Conservation (phyloP, 1,140 invertebrate species). For the Drosophila insularis region DNA sequence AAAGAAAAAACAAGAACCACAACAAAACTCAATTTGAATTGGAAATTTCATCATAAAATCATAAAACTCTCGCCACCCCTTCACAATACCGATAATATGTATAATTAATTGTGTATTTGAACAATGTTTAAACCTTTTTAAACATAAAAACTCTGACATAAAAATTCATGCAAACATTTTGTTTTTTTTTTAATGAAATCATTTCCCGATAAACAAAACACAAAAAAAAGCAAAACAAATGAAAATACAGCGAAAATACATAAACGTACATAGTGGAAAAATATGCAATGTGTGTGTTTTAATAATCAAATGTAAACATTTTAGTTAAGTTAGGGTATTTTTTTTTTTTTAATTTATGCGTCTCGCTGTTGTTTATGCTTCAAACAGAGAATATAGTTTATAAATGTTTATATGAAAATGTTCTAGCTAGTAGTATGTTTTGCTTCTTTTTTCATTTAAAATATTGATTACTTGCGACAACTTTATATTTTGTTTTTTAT, state of each 20-base stretch:
- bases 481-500: no score
- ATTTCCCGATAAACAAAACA: background rate
- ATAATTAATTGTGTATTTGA: slow-evolving; percentile 1
- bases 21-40: slow-evolving; percentile 2
- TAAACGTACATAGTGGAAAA: background rate
- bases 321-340: background rate
- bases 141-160: slow-evolving; percentile 1
- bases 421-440: no score
- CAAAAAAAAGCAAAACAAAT: no score
- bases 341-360: no score
- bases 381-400: no score
- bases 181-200: background rate
- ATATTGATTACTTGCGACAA: no score
- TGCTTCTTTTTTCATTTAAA: no score
- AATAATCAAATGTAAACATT: slow-evolving; percentile 5
- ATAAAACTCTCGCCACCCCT: background rate
- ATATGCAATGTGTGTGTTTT: background rate
- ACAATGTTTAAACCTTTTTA: background rate
- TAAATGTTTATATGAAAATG: no score
- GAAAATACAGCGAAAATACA: slow-evolving; percentile 9
- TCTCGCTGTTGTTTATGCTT: no score
- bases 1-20: background rate
- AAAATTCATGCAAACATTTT: background rate
- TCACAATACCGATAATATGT: background rate
- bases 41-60: background rate